Conservation (phyloP, 2,888 invertebrate genomes). For the Campoplex capitator region DNA sequence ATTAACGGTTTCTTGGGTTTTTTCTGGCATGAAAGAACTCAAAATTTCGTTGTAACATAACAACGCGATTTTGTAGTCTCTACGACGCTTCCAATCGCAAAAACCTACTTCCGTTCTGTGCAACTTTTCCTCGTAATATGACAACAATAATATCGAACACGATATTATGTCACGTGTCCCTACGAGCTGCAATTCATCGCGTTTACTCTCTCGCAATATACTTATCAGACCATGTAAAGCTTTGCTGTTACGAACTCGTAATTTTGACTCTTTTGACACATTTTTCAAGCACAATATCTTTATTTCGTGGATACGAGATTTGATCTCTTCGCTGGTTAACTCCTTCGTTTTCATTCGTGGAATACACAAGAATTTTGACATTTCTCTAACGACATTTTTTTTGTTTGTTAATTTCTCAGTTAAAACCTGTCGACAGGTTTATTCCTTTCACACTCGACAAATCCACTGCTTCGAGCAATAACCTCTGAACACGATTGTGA, state of each 20-base stretch:
- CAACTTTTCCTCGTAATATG: conserved; percentile 71
- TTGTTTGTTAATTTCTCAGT: not conserved
- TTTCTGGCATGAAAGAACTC: conserved; percentile 73
- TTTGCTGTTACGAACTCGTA: conserved; percentile 63
- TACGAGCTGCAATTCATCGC: conserved; percentile 70
- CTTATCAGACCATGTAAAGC: conserved; percentile 68
- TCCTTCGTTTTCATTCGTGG: not conserved
- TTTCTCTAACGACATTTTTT: conserved; percentile 34
- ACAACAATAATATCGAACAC: conserved; percentile 75
- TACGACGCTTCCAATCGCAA: conserved; percentile 75
- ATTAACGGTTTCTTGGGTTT: conserved; percentile 77
- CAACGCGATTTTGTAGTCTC: conserved; percentile 72
- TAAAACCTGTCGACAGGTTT: not conserved
- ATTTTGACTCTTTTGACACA: conserved; percentile 29
- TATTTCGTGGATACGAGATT: conserved; percentile 71
- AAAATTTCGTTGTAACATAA: conserved; percentile 76
- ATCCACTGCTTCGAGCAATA: not conserved
- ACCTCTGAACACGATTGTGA: not conserved
- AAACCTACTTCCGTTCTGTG: conserved; percentile 40
- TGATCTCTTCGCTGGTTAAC: conserved; percentile 70
- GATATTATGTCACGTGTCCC: conserved; percentile 71
- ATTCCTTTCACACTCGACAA: not conserved
- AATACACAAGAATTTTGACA: conserved; percentile 59
- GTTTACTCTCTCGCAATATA: conserved; percentile 71
- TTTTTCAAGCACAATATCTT: conserved; percentile 42